Evolutionary conservation across 2,797 vertebrate genomes (phyloP).

Genomic region (Etheostoma perlongum): DNA sequence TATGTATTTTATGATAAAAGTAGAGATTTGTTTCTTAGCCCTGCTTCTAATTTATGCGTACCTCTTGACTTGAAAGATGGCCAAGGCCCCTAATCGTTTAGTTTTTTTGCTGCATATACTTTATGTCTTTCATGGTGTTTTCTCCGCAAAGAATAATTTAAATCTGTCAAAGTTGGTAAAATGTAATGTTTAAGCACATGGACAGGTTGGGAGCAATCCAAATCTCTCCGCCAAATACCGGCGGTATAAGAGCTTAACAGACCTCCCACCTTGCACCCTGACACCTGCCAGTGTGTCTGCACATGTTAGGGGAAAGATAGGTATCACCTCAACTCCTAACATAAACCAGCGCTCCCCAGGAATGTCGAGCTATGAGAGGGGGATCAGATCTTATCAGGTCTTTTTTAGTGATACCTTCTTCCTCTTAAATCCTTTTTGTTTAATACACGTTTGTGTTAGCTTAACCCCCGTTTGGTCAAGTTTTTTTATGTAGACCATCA

Average conservation of each 20-base stretch:
- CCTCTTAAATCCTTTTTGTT: slow-evolving; percentile 29
- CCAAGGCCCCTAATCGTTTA: background rate
- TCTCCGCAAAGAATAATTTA: slow-evolving; percentile 5
- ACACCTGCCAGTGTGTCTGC: slow-evolving; percentile 61
- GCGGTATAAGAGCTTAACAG: slow-evolving; percentile 39
- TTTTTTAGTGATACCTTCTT: slow-evolving; percentile 10
- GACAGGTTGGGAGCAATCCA: slow-evolving; percentile 15
- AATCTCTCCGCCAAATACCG: slow-evolving; percentile 31
- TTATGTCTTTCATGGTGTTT: slow-evolving; percentile 1
- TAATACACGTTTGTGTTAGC: slow-evolving; percentile 6
- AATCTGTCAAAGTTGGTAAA: background rate
- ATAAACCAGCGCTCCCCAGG: slow-evolving; percentile 57
- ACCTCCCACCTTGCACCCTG: slow-evolving; percentile 55
- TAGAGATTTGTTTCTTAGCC: background rate
- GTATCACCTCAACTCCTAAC: slow-evolving; percentile 44
- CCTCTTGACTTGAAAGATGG: background rate
- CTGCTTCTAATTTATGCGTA: background rate
- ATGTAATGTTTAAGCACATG: slow-evolving; percentile 25
- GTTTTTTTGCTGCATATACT: background rate
- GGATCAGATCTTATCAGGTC: slow-evolving; percentile 52
- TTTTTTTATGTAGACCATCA: slow-evolving; percentile 24
- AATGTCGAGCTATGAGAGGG: slow-evolving; percentile 49
- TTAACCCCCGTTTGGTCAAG: background rate
- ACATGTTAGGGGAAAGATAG: slow-evolving; percentile 7
- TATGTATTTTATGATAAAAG: background rate